These are phyloP conservation scores for Tetraodon nigroviridis DNA, from an alignment of 2,113 vertebrate genomes.

Conservation along the genomic window DNA sequence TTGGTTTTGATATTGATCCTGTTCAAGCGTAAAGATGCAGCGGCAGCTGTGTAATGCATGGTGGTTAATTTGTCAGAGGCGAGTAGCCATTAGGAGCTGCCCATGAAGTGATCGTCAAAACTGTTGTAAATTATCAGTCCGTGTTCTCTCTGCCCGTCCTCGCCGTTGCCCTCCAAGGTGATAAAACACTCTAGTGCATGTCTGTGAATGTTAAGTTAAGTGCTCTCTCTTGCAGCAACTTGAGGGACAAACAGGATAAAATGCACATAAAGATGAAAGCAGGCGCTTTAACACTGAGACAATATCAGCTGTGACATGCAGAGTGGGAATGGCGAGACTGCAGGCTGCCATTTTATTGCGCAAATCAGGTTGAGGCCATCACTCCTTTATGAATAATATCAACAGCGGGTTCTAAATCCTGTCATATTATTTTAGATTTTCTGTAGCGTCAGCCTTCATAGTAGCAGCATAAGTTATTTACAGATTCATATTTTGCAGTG, in stretches of 20 bases:
- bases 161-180: slow-evolving; percentile 24
- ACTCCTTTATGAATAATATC: slow-evolving; percentile 10
- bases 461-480: slow-evolving; percentile 35
- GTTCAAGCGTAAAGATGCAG: no score
- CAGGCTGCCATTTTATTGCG: slow-evolving; percentile 16
- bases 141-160: slow-evolving; percentile 51
- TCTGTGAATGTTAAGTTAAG: slow-evolving; percentile 56
- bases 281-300: slow-evolving; percentile 13
- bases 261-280: slow-evolving; percentile 27
- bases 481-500: slow-evolving; percentile 42
- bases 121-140: slow-evolving; percentile 47
- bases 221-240: slow-evolving; percentile 17
- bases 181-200: slow-evolving; percentile 44
- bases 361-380: slow-evolving; percentile 6
- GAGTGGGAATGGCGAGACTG: not conserved
- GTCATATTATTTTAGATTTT: slow-evolving; percentile 4
- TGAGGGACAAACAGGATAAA: slow-evolving; percentile 45
- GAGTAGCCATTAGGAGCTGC: slow-evolving; percentile 9
- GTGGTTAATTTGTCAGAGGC: slow-evolving; percentile 10
- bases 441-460: slow-evolving; percentile 28
- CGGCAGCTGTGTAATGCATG: no score
- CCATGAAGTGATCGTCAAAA: slow-evolving; percentile 47
- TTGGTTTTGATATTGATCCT: no score
- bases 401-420: slow-evolving; percentile 1
- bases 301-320: slow-evolving; percentile 5